Percentiles rank a stretch among this genome's conserved stretches.
These are phyloP conservation scores for Scaptomyza cyrtandrae DNA, from an alignment of 2,888 invertebrate species.

Conservation along the genomic window DNA sequence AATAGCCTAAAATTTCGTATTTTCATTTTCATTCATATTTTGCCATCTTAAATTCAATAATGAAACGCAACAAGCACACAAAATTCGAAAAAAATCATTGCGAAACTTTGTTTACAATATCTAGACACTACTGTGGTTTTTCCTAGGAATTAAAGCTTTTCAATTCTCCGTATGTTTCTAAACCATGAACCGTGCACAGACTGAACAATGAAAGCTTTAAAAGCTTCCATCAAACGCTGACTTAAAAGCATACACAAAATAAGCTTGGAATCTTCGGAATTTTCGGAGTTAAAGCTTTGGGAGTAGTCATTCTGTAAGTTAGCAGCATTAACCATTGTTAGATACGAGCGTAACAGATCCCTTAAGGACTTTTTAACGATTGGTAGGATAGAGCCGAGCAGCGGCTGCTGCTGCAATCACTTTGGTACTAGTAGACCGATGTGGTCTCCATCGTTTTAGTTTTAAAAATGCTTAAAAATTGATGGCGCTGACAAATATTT, in stretches of 20 bases:
- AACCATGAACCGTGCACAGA: not conserved
- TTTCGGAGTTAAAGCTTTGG: slow-evolving; percentile 30
- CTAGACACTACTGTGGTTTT: not conserved
- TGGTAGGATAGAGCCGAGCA: slow-evolving; percentile 5
- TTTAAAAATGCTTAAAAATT: slow-evolving; percentile 25
- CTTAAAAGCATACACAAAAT: not conserved
- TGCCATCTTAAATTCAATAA: no score
- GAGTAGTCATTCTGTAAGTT: slow-evolving; percentile 8
- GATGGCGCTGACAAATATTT: slow-evolving; percentile 27
- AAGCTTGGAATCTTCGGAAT: slow-evolving; percentile 10
- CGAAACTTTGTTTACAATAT: not conserved
- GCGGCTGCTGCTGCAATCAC: not conserved
- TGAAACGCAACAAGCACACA: no score
- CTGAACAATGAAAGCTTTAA: not conserved
- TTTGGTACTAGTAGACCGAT: not conserved
- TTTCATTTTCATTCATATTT: no score
- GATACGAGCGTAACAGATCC: not conserved
- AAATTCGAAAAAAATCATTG: not conserved
- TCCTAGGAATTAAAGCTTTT: not conserved
- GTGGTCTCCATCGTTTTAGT: slow-evolving; percentile 15
- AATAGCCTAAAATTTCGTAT: no score
- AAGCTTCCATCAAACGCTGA: not conserved
- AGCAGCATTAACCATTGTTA: slow-evolving; percentile 15
- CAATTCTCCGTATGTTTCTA: not conserved
- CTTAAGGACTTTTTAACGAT: not conserved